Evolutionary conservation across 2,888 invertebrate genomes (phyloP).

Genomic region (Megaustenia siamemsis): DNA sequence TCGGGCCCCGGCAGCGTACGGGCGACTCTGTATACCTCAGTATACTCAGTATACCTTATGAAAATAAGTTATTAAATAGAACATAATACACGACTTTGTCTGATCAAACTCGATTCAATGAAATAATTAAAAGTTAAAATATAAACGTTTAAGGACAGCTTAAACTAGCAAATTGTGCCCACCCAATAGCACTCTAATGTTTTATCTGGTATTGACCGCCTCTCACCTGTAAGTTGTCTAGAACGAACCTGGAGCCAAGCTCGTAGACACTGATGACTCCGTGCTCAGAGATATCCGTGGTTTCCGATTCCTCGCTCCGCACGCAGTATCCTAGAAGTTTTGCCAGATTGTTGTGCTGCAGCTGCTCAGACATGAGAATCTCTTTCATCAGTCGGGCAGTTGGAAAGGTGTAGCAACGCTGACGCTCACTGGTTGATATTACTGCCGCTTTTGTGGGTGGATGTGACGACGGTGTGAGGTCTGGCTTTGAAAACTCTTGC

Average conservation of each 20-base stretch:
- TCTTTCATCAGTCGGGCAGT: slow-evolving; percentile 79
- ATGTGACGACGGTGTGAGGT: too few relatives aligned
- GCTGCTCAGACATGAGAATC: slow-evolving; percentile 73
- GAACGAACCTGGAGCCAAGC: slow-evolving; percentile 68
- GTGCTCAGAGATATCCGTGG: slow-evolving; percentile 75
- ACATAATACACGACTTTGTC: too few relatives aligned
- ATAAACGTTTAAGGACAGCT: too few relatives aligned
- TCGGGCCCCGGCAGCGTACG: too few relatives aligned
- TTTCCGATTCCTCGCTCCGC: slow-evolving; percentile 76
- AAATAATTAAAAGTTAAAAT: too few relatives aligned
- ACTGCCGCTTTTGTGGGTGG: neutral
- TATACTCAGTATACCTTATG: too few relatives aligned
- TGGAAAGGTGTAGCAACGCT: slow-evolving; percentile 70
- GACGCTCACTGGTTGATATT: slow-evolving; percentile 41
- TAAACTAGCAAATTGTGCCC: too few relatives aligned
- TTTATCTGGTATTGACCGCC: too few relatives aligned
- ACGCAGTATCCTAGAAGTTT: slow-evolving; percentile 76
- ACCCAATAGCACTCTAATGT: too few relatives aligned
- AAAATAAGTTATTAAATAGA: too few relatives aligned
- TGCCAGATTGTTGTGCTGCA: slow-evolving; percentile 73
- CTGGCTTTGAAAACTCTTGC: neutral
- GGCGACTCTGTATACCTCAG: too few relatives aligned
- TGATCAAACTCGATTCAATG: too few relatives aligned
- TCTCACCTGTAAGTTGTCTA: slow-evolving; percentile 64
- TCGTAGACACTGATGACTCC: slow-evolving; percentile 76